Conservation (phyloP, 2,888 invertebrate genomes). For the Parapristionchus giblindavisi region DNA sequence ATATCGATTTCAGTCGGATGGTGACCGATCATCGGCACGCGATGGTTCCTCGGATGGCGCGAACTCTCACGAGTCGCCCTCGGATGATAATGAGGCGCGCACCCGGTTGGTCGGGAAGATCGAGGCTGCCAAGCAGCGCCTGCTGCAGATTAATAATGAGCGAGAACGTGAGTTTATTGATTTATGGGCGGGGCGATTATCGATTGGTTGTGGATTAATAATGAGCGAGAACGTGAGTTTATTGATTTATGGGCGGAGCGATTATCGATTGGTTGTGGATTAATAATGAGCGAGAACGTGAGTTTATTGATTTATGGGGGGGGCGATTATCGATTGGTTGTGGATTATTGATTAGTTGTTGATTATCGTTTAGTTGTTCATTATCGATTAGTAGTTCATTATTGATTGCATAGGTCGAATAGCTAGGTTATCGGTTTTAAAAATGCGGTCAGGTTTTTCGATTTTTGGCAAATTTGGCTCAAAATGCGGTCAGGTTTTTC, state of each 20-base stretch:
- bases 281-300: slow-evolving; percentile 57
- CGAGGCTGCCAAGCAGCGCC: slow-evolving; percentile 54
- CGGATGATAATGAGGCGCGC: slow-evolving; percentile 42
- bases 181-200: too few relatives aligned
- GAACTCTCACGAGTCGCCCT: slow-evolving; percentile 10
- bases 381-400: too few relatives aligned
- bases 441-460: too few relatives aligned
- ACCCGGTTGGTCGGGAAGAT: slow-evolving; percentile 58
- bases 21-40: slow-evolving; percentile 20
- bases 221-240: slow-evolving; percentile 53
- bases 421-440: too few relatives aligned
- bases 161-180: slow-evolving; percentile 49
- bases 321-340: too few relatives aligned
- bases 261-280: too few relatives aligned
- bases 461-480: too few relatives aligned
- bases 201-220: slow-evolving; percentile 52
- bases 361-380: too few relatives aligned
- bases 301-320: slow-evolving; percentile 34
- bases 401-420: too few relatives aligned
- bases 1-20: slow-evolving; percentile 30
- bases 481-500: too few relatives aligned
- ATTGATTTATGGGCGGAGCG: too few relatives aligned
- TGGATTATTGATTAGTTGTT: slow-evolving; percentile 53
- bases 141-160: slow-evolving; percentile 54
- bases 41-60: slow-evolving; percentile 28